Evolutionary conservation across 2,888 invertebrate species (phyloP).

Genomic region (Quadriops clusia): DNA sequence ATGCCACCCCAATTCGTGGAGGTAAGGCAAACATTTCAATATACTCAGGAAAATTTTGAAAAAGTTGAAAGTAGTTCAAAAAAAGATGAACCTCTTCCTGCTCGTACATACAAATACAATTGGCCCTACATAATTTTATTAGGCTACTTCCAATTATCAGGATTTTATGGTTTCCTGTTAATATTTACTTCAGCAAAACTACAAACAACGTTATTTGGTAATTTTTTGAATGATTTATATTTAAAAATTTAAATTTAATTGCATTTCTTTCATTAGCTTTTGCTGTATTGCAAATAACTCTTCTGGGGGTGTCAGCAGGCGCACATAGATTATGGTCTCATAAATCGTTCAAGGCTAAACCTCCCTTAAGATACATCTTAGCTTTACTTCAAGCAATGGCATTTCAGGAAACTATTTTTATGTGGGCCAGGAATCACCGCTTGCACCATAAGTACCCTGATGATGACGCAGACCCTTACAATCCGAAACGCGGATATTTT

Average conservation of each 20-base stretch:
- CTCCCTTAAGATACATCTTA: conserved; percentile 66
- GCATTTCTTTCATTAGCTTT: background rate
- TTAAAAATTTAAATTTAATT: background rate
- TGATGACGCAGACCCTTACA: background rate
- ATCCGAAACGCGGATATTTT: background rate
- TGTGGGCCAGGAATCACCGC: conserved; percentile 2
- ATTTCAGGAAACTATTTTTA: too few species aligned
- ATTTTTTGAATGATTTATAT: background rate
- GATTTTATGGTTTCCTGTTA: conserved; percentile 2
- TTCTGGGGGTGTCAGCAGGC: conserved; percentile 86
- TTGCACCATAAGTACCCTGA: background rate
- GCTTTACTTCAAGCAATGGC: conserved; percentile 70
- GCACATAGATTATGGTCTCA: conserved; percentile 89
- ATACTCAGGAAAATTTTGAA: too few species aligned
- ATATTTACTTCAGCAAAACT: background rate
- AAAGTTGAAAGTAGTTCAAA: too few species aligned
- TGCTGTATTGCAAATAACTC: too few species aligned
- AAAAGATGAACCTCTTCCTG: too few species aligned
- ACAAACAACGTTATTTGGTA: conserved; percentile 1
- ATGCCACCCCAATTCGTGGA: too few species aligned
- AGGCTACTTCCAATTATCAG: background rate
- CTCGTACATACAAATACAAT: background rate
- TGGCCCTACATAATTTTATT: background rate
- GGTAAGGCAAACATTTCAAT: too few species aligned
- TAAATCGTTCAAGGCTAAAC: conserved; percentile 79